These are phyloP conservation scores for Salvator merianae DNA, from an alignment of 2,113 vertebrate species.

Conservation along the genomic window DNA sequence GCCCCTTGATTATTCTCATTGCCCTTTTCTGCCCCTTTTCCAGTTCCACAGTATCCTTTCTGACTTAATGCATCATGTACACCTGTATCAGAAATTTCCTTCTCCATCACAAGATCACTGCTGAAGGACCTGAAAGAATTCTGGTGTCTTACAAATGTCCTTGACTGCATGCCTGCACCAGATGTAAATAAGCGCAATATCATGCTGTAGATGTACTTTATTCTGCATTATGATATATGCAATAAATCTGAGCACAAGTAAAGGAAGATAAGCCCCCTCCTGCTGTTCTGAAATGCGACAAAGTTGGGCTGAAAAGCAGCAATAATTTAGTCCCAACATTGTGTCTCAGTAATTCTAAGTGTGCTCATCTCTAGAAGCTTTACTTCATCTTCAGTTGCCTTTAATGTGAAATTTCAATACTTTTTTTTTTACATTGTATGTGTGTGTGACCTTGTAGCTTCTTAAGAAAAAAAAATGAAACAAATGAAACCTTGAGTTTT, in stretches of 20 bases:
- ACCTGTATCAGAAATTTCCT: no score
- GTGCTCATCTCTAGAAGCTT: slow-evolving; percentile 37
- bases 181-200: background rate
- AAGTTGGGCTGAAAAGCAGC: slow-evolving; percentile 25
- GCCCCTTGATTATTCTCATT: no score
- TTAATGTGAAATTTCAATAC: slow-evolving; percentile 40
- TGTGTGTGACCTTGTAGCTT: slow-evolving; percentile 26
- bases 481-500: slow-evolving; percentile 32
- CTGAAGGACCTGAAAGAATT: background rate
- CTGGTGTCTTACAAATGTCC: background rate
- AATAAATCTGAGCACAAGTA: slow-evolving; percentile 42
- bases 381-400: slow-evolving; percentile 42
- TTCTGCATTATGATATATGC: rapidly evolving
- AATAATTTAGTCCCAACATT: slow-evolving; percentile 48
- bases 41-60: no score
- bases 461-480: slow-evolving; percentile 13
- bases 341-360: slow-evolving; percentile 6
- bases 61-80: no score
- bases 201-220: background rate
- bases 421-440: background rate
- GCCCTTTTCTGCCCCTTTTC: no score
- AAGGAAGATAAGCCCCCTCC: slow-evolving; percentile 61
- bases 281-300: slow-evolving; percentile 3
- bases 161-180: background rate
- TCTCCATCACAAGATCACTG: background rate